Conservation (phyloP, 2,888 invertebrate species). For the Protonemura montana region DNA sequence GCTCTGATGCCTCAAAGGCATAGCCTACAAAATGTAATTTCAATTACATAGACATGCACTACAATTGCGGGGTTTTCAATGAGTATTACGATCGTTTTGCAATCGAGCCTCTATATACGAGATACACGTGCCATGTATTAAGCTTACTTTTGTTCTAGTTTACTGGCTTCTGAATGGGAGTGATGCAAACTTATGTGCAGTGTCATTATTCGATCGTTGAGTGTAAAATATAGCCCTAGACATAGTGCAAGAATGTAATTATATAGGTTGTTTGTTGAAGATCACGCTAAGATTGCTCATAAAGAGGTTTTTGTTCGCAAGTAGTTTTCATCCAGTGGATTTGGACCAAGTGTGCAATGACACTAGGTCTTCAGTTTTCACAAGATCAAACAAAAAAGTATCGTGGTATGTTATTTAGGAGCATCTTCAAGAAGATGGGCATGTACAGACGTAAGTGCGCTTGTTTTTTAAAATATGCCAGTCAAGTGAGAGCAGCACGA, state of each 20-base stretch:
- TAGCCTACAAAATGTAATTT: conserved; percentile 30
- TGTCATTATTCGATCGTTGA: conserved; percentile 9
- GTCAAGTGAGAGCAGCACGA: too few species aligned
- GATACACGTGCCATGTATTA: conserved; percentile 29
- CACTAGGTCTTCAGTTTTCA: not conserved
- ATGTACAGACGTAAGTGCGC: too few species aligned
- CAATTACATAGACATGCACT: conserved; percentile 25
- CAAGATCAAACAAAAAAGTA: not conserved
- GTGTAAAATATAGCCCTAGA: conserved; percentile 12
- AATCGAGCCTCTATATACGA: conserved; percentile 5
- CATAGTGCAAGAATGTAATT: not conserved
- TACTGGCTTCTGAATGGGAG: conserved; percentile 24
- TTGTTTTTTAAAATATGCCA: too few species aligned
- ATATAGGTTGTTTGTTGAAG: conserved; percentile 12
- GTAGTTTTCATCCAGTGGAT: not conserved
- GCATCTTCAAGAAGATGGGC: too few species aligned
- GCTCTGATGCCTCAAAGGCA: not conserved
- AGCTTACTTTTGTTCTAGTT: conserved; percentile 21
- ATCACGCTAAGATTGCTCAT: not conserved
- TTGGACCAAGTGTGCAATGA: not conserved
- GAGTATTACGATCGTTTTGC: conserved; percentile 9
- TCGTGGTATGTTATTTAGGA: too few species aligned
- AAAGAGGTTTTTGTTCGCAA: not conserved
- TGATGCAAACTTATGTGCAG: conserved; percentile 24
- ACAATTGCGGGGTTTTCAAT: conserved; percentile 32